Conservation (phyloP, 2,113 vertebrate species). For the cattle (Bos taurus) region ARS-UCD2.0 NC_037351.1:2573001-2573500, state of each 20-base stretch:
- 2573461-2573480: neutral
- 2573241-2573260: neutral
- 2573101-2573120: neutral
- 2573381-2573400: neutral
- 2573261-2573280: neutral
- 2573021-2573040: too few relatives aligned
- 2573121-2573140: neutral
- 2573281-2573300: neutral
- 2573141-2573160: neutral
- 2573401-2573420: neutral
- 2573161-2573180: neutral
- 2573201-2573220: too few relatives aligned
- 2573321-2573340: neutral
- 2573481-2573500: neutral
- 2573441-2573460: neutral
- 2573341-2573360: neutral
- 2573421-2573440: neutral
- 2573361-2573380: neutral
- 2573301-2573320: neutral
- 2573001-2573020: too few relatives aligned
- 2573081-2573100: neutral
- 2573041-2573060: too few relatives aligned
- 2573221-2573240: too few relatives aligned
- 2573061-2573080: too few relatives aligned
- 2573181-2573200: neutral